A percentile compares a stretch with the other conserved stretches of the same genome.
Evolutionary conservation across 2,888 invertebrate genomes (phyloP).

Genomic region (Lottia gigantea): DNA sequence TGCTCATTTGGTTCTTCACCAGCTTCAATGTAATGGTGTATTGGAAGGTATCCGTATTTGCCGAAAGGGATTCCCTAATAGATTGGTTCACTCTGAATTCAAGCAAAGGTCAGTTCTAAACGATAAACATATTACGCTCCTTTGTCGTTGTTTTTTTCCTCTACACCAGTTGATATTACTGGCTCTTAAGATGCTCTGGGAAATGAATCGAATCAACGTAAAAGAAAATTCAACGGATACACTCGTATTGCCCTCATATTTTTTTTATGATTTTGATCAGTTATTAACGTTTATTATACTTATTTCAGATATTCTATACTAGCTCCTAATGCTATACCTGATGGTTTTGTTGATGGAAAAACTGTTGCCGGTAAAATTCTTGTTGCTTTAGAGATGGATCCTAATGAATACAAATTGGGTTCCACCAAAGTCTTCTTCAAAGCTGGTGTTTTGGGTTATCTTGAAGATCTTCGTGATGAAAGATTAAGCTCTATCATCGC

Average conservation of each 20-base stretch:
- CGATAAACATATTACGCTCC: no score
- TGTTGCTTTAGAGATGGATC: slow-evolving; percentile 79
- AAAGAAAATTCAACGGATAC: no score
- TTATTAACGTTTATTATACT: slow-evolving; percentile 11
- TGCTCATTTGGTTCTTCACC: slow-evolving; percentile 98
- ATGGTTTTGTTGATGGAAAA: slow-evolving; percentile 71
- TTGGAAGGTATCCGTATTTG: slow-evolving; percentile 99
- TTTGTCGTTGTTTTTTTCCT: no score
- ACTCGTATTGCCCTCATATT: no score
- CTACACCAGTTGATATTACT: no score
- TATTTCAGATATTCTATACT: slow-evolving; percentile 88
- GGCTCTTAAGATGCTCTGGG: no score
- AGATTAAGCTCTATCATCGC: slow-evolving; percentile 95
- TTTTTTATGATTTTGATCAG: no score
- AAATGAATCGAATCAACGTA: no score
- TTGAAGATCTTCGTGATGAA: slow-evolving; percentile 99
- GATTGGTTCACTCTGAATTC: slow-evolving; percentile 99
- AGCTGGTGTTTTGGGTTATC: slow-evolving; percentile 99
- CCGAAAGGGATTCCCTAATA: slow-evolving; percentile 98
- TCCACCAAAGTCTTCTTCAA: slow-evolving; percentile 99
- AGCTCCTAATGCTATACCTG: slow-evolving; percentile 84
- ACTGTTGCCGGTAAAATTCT: slow-evolving; percentile 77
- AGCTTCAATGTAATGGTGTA: slow-evolving; percentile 99
- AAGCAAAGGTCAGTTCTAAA: slow-evolving; percentile 91
- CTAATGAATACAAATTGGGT: slow-evolving; percentile 96